phyloP scores from a whole-genome alignment of 53 echinoderm and acorn worm species.

The Temnopleurus reevesii region DNA sequence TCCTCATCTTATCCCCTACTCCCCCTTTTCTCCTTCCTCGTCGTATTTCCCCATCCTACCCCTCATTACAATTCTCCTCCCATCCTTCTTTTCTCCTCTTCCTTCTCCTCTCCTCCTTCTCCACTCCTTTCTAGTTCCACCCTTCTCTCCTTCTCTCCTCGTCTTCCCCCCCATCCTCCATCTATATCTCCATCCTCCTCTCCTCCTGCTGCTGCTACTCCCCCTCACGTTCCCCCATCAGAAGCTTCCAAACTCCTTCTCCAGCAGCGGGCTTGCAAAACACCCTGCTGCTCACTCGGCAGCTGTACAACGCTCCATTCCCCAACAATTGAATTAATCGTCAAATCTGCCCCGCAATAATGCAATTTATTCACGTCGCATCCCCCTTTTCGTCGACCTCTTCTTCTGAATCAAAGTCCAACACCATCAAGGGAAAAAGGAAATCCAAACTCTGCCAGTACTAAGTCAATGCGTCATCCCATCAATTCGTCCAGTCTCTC shows the following conservation, averaged over 20 bases:
- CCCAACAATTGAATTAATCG: conserved; percentile 49
- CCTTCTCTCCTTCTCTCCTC: no score
- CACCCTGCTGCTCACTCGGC: conserved; percentile 7
- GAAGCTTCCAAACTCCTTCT: background rate
- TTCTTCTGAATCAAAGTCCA: background rate
- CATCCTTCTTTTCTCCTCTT: no score
- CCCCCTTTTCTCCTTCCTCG: no score
- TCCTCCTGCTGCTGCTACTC: background rate
- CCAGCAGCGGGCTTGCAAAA: conserved; percentile 25
- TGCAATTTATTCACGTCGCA: conserved; percentile 35
- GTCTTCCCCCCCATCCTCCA: no score
- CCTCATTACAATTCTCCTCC: no score
- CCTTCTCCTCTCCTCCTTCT: no score
- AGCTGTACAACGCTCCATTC: conserved; percentile 43
- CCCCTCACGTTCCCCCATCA: background rate
- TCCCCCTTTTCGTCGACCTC: background rate
- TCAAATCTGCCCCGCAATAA: conserved; percentile 45
- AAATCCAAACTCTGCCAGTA: background rate
- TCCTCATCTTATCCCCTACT: no score
- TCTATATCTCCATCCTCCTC: background rate
- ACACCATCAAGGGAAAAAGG: background rate
- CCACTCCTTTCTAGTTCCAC: no score
- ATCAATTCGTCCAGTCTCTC: background rate
- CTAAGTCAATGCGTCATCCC: background rate
- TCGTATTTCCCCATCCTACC: no score